Conservation (phyloP, 2,888 invertebrate species). For the Molorchus minor region DNA sequence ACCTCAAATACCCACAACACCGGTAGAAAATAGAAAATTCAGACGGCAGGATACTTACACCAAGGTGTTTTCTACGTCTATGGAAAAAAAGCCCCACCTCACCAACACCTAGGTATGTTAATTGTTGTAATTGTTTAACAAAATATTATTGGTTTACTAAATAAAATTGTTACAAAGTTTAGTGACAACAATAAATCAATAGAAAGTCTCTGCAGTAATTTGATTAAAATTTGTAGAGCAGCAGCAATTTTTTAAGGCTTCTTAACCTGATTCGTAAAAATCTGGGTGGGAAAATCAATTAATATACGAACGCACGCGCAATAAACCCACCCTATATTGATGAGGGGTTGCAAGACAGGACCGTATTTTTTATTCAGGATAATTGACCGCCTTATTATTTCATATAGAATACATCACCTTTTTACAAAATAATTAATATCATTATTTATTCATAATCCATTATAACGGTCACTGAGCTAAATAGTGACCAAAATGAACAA, state of each 20-base stretch:
- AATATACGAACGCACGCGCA: slow-evolving; percentile 26
- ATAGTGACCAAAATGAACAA: too few species aligned
- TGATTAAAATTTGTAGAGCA: too few species aligned
- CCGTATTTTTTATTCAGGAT: too few species aligned
- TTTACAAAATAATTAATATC: too few species aligned
- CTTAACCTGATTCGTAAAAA: neutral
- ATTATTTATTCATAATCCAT: too few species aligned
- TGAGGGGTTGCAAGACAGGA: slow-evolving; percentile 2
- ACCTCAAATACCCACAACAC: slow-evolving; percentile 55
- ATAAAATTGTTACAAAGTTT: too few species aligned
- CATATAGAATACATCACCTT: too few species aligned
- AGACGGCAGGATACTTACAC: slow-evolving; percentile 62
- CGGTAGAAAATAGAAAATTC: slow-evolving; percentile 58
- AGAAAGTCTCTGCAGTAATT: too few species aligned
- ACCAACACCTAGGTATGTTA: slow-evolving; percentile 32
- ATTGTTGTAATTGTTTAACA: neutral
- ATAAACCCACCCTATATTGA: neutral
- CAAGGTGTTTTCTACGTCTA: slow-evolving; percentile 53
- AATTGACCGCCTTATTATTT: too few species aligned
- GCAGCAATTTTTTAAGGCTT: neutral
- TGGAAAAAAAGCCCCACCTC: slow-evolving; percentile 39
- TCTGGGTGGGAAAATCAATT: slow-evolving; percentile 33
- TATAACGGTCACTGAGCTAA: too few species aligned
- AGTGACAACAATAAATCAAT: too few species aligned
- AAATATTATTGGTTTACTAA: too few species aligned